A percentile compares a stretch with the other conserved stretches of the same genome.
Conservation (phyloP, 2,797 vertebrate genomes). For the Liparis tanakae region DNA sequence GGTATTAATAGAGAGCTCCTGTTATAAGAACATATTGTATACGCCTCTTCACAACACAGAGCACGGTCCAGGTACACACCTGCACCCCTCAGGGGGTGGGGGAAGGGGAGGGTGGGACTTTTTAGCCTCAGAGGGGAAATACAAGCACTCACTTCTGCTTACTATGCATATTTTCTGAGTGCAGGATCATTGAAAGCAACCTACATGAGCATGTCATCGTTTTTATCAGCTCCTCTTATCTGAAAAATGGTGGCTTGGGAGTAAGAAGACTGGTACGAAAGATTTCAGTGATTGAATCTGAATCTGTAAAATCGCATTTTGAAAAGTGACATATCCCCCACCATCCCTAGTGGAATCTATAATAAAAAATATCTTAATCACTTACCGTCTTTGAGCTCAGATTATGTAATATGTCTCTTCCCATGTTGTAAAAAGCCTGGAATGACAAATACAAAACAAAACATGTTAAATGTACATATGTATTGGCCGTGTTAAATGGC, state of each 20-base stretch:
- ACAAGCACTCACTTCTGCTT: neutral
- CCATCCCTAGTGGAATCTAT: neutral
- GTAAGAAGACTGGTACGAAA: neutral
- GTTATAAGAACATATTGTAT: neutral
- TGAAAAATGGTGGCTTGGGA: neutral
- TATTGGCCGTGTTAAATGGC: neutral
- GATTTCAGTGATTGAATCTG: neutral
- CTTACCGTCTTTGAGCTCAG: conserved; percentile 98
- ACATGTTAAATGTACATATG: neutral
- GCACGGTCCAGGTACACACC: neutral
- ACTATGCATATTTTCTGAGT: neutral
- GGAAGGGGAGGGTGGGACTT: neutral
- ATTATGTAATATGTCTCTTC: conserved; percentile 96
- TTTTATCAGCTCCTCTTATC: conserved; percentile 8
- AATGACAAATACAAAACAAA: conserved; percentile 41
- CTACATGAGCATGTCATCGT: neutral
- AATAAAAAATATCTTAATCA: neutral
- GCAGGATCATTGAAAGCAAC: conserved; percentile 1
- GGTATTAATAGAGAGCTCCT: too few species aligned
- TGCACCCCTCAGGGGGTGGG: neutral
- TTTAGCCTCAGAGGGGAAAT: neutral
- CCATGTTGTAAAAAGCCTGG: conserved; percentile 97
- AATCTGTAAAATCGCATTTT: neutral
- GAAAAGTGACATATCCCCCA: neutral
- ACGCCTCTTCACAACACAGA: neutral